Evolutionary conservation across 2,888 invertebrate genomes (phyloP), one percentile per base, ranked within the genome.

Genomic region (Corbicula japonica): DNA sequence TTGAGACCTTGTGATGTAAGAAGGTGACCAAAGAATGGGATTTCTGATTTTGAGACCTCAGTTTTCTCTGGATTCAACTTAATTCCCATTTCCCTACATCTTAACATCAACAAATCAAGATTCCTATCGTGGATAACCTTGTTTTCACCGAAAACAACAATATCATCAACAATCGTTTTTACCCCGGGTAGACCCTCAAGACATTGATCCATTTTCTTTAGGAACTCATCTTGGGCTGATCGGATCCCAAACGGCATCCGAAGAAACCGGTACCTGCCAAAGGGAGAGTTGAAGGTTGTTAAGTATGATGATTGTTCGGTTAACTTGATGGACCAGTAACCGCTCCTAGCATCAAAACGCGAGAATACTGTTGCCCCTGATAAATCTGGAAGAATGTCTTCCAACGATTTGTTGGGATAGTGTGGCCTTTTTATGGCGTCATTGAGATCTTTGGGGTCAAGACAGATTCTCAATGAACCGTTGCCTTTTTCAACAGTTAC

Each of bases 261-360:
- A 1, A 58, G 26, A 52, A 52, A 81, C 0, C 69, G 23, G 61
- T 76, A 81, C 23, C 76, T 28, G 5, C 78, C 76, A 34, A 56
- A 75, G 6, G 63, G 66, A 10, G 75, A 77, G 23, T 76, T 75
- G 44, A 84, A 84, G 10, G 69, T 72, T 0, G 80, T 84, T 2
- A 77, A 44, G 35, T 34, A 61, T 2, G 78, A 71, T 8, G 66
- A 70, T 8, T 61, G 23, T 18, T 62, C 58, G 12, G 56, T 58
- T 1, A 89, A 50, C 28, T 70, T 76, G 3, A 84, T 56, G 10
- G 82, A 54, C 83, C 85, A 88, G 48, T 82, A 87, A 0, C 86
- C 86, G n/a, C 63, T 58, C n/a, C 66, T 34, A 2, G 79, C 68
- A 58, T 86, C 85, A 6, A 84, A 30, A 23, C 75, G 78, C 10